phyloP scores from a whole-genome alignment of 2,113 vertebrate species.

The Patagioenas fasciata region DNA sequence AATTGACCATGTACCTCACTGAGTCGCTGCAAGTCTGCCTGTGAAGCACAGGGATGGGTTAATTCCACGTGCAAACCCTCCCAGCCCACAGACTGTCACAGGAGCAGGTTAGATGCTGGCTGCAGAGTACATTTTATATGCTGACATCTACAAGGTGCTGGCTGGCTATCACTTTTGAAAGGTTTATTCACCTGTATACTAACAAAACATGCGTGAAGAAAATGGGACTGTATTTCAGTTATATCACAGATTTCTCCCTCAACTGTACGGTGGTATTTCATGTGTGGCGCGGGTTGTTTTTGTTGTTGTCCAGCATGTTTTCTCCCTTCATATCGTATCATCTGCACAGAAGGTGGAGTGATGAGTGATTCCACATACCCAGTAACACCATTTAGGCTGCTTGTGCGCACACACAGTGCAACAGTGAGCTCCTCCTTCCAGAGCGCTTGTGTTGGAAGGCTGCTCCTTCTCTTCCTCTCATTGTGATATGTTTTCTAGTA shows the following conservation, averaged over 20 bases:
- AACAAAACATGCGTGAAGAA: slow-evolving; percentile 21
- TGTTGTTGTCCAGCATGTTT: background rate
- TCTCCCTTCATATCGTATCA: background rate
- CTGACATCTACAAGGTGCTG: background rate
- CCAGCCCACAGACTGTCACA: background rate
- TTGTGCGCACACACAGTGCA: background rate
- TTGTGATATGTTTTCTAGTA: background rate
- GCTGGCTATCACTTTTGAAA: background rate
- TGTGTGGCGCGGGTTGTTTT: background rate
- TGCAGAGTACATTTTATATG: background rate
- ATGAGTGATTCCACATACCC: background rate
- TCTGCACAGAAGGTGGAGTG: background rate
- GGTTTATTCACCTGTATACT: slow-evolving; percentile 15
- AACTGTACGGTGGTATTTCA: background rate
- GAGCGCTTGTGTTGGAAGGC: background rate
- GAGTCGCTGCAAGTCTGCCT: slow-evolving; percentile 15
- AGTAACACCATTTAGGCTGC: background rate
- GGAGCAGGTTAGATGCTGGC: background rate
- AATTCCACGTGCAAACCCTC: background rate
- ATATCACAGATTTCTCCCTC: background rate
- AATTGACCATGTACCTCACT: slow-evolving; percentile 41
- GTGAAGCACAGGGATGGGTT: background rate
- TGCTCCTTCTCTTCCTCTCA: background rate
- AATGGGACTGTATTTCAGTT: background rate
- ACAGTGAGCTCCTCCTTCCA: background rate